These are phyloP conservation scores for Buphagus erythrorhynchus DNA, from an alignment of 2,797 vertebrate species.

Conservation along the genomic window DNA sequence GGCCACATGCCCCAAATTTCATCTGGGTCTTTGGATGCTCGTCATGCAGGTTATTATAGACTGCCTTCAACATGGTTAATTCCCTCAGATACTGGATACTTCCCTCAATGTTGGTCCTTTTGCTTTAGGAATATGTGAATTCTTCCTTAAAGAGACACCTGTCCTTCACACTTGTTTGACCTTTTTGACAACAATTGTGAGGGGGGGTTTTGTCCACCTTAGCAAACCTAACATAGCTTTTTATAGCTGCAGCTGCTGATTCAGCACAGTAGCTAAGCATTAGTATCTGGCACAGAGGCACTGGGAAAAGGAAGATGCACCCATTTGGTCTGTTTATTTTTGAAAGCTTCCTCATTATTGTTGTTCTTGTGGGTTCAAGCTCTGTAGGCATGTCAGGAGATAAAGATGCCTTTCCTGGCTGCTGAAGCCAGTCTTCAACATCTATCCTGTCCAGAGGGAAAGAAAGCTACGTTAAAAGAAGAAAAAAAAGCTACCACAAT, in stretches of 20 bases:
- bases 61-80: background rate
- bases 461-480: background rate
- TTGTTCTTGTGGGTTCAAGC: conserved; percentile 31
- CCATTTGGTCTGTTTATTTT: conserved; percentile 29
- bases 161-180: background rate
- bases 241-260: background rate
- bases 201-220: background rate
- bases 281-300: background rate
- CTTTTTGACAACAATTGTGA: background rate
- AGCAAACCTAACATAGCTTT: background rate
- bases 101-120: background rate
- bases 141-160: background rate
- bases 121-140: background rate
- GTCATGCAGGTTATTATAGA: background rate
- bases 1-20: background rate
- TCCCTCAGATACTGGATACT: background rate
- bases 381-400: conserved; percentile 4
- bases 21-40: background rate
- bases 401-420: background rate
- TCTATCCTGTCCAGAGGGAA: background rate
- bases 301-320: conserved; percentile 2
- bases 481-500: conserved; percentile 7
- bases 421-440: background rate
- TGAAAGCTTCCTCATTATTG: conserved; percentile 4
- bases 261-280: background rate